Percentiles rank a stretch among this genome's conserved stretches.
Evolutionary conservation across 2,888 invertebrate species (phyloP).

Genomic region (Dexiosoma caninum): DNA sequence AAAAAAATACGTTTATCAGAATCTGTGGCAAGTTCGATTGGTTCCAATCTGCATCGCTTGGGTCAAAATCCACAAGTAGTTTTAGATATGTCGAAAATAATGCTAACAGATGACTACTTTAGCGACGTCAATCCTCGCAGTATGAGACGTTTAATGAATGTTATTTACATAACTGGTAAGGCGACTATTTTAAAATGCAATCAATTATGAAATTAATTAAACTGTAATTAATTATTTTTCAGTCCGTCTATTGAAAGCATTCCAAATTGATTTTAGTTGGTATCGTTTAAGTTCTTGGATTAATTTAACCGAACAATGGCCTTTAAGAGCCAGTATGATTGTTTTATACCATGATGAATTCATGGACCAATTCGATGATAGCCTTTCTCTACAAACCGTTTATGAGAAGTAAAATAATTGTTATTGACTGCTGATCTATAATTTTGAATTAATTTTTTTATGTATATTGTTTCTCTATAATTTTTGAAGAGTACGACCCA

Average conservation of each 20-base stretch:
- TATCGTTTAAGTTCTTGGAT: slow-evolving; percentile 98
- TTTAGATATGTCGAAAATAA: slow-evolving; percentile 84
- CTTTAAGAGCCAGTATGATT: slow-evolving; percentile 97
- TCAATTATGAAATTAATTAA: background rate
- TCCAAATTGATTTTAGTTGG: slow-evolving; percentile 99
- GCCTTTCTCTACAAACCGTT: slow-evolving; percentile 89
- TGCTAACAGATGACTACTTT: slow-evolving; percentile 98
- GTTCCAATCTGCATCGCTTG: slow-evolving; percentile 89
- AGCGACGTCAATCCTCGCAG: slow-evolving; percentile 98
- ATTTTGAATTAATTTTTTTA: background rate
- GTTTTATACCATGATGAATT: slow-evolving; percentile 94
- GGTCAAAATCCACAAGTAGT: slow-evolving; percentile 82
- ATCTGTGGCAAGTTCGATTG: slow-evolving; percentile 93
- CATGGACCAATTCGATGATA: slow-evolving; percentile 92
- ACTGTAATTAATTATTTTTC: slow-evolving; percentile 63
- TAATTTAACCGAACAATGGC: slow-evolving; percentile 99
- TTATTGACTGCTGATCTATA: background rate
- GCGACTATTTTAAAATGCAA: background rate
- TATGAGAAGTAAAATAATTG: slow-evolving; percentile 90
- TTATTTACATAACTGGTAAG: slow-evolving; percentile 94
- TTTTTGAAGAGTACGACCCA: slow-evolving; percentile 84
- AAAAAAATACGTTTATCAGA: slow-evolving; percentile 89
- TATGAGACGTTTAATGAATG: slow-evolving; percentile 97
- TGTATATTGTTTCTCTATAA: background rate
- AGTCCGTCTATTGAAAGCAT: slow-evolving; percentile 97